Conservation (phyloP, 2,113 vertebrate species). For the Tragelaphus strepsiceros region DNA sequence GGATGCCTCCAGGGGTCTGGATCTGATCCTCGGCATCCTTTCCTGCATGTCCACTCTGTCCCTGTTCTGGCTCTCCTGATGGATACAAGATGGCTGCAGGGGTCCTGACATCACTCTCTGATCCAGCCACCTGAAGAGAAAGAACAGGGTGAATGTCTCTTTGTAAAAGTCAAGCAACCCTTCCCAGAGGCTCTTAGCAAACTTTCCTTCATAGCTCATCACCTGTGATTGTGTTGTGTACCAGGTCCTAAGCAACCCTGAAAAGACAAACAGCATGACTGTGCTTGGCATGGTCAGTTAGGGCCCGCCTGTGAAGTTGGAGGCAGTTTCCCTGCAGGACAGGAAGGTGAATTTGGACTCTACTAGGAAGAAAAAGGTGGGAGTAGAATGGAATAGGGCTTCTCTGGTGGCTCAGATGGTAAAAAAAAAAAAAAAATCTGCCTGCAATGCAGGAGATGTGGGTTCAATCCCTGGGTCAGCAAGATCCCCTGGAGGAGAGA, state of each 20-base stretch:
- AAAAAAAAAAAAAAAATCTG: neutral
- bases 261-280: neutral
- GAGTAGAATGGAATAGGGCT: neutral
- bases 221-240: neutral
- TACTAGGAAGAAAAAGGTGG: neutral
- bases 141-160: neutral
- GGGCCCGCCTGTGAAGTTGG: fast-evolving
- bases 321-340: neutral
- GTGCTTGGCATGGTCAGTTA: neutral
- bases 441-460: neutral
- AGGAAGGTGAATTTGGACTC: neutral
- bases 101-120: neutral
- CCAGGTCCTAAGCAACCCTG: neutral
- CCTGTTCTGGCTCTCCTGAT: neutral
- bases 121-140: neutral
- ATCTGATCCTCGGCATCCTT: neutral
- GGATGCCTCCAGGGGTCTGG: neutral
- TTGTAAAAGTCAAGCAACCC: neutral
- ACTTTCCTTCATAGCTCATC: neutral
- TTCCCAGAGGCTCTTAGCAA: neutral
- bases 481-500: neutral
- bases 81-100: neutral
- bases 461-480: neutral
- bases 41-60: neutral
- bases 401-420: neutral